Conservation (phyloP, 2,113 vertebrate species). For the Mormyrus lacerda region DNA sequence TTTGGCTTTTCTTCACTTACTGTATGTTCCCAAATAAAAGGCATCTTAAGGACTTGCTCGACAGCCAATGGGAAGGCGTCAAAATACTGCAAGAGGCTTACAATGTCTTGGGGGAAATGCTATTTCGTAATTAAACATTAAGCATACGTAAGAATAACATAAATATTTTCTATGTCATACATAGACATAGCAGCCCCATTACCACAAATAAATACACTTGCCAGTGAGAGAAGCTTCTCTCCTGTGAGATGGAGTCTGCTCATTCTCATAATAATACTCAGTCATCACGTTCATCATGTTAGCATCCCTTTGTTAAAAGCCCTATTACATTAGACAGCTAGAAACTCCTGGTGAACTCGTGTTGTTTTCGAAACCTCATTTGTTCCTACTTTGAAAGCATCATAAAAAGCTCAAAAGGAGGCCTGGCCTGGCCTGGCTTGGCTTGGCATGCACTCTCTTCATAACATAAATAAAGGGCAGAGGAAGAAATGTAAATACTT, state of each 20-base stretch:
- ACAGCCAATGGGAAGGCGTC: not conserved
- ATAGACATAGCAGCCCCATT: not conserved
- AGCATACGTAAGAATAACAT: not conserved
- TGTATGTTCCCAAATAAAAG: not conserved
- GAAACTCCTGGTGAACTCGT: not conserved
- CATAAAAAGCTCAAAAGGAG: not conserved
- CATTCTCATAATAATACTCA: not conserved
- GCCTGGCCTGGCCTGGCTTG: not conserved
- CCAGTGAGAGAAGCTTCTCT: not conserved
- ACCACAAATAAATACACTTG: not conserved
- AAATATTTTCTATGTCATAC: not conserved
- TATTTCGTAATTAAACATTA: not conserved
- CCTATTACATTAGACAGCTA: not conserved
- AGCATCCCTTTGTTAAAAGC: not conserved
- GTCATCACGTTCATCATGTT: not conserved
- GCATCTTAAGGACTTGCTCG: not conserved
- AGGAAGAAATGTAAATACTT: slow-evolving; percentile 16
- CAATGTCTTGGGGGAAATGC: not conserved
- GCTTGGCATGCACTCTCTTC: not conserved
- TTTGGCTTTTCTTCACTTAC: not conserved
- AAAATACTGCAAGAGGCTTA: not conserved
- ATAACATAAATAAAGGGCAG: slow-evolving; percentile 12
- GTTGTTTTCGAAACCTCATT: slow-evolving; percentile 2
- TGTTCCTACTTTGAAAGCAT: not conserved
- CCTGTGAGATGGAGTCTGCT: not conserved